Base-by-base conservation (phyloP, 2,888 invertebrate genomes). In the Nebria brevicollis region DNA sequence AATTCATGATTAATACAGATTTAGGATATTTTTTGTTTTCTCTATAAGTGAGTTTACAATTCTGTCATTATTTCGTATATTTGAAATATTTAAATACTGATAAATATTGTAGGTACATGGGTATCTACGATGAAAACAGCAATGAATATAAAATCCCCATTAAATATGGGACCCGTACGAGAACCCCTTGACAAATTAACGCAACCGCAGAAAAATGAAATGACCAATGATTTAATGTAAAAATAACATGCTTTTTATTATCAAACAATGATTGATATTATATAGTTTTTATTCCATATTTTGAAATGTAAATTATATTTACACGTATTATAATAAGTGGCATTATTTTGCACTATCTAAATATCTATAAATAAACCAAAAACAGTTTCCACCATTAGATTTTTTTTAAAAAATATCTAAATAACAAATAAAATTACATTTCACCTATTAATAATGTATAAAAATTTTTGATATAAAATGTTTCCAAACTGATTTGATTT, bases 61-160 rank as follows among this genome's bases (percentile, higher is more conserved):
- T 34, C 34, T 34, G 34, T 34, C 34, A 5, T 34, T 34, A 34
- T 34, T 34, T 34, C 34, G 34, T 34, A 34, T 34, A 34, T 34
- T 34, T 34, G 1, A 34, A 34, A 34, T 34, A 34, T 34, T 34
- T 4, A 34, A 20, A 20, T 20, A 20, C 20, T 20, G 68, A 70
- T 77, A 66, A 8, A 25, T 84, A 42, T 74, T 89, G 54, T 86
- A 94, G 94, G 94, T 82, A 86, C 90, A 8, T 94, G 94, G 94
- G 93, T 94, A 10, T 91, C 93, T 6, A 91, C 92, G 20, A 94
- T 94, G 93, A 95, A 95, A 88, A 90, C 90, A 10, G 93, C 93
- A 1, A 94, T 94, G 94, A 90, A 91, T 84, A 85, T 92, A 7
- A 87, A 91, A 8, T 91, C 92, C 0, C 91, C 92, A 0, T 90